Evolutionary conservation across 2,797 vertebrate genomes (phyloP), one percentile per base, ranked within the genome.

Genomic region (Arrhamphus sclerolepis): DNA sequence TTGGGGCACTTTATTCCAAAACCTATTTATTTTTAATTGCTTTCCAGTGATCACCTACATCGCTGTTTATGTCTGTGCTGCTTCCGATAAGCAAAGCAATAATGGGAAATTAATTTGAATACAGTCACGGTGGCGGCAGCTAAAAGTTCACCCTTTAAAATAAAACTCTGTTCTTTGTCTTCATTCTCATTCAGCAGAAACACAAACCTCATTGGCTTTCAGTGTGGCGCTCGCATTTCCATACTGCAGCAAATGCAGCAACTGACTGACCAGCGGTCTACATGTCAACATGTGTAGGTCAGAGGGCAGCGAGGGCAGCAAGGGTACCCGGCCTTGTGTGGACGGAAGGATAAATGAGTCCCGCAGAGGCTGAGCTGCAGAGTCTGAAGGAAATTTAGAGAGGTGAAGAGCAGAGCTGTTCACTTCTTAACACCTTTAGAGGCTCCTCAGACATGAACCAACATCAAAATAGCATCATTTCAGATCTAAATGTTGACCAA

Each of bases 1-100:
- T 72, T 14, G 39, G 54, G 73, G 72, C 66, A 34, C 69, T 67
- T 76, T 71, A 54, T 60, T 75, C 78, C 83, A 82, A 81, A 76
- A 69, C 18, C 75, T 74, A 71, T 87, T 89, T 86, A 71, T 77
- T 85, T 87, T 87, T 89, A 90, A 90, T 89, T 90, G 82, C 77
- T 85, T 91, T 83, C 49, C 72, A 60, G 70, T 14, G 28, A 77
- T 78, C 73, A 78, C 82, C 70, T 54, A 14, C 72, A 78, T 87
- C 83, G 85, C 82, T 87, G 85, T 89, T 88, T 88, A 83, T 55
- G 70, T 86, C 78, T 82, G 75, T 82, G 79, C 46, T 39, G 66
- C 73, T 54, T 42, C 54, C 19, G 81, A 90, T 89, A 90, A 87
- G 82, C 50, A 0, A 20, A 50, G 60, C 62, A 77, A 77, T 82